A percentile compares a stretch with the other conserved stretches of the same genome.
phyloP scores from a whole-genome alignment of 2,113 vertebrate species.

The Microcebus ravelobensis region DNA sequence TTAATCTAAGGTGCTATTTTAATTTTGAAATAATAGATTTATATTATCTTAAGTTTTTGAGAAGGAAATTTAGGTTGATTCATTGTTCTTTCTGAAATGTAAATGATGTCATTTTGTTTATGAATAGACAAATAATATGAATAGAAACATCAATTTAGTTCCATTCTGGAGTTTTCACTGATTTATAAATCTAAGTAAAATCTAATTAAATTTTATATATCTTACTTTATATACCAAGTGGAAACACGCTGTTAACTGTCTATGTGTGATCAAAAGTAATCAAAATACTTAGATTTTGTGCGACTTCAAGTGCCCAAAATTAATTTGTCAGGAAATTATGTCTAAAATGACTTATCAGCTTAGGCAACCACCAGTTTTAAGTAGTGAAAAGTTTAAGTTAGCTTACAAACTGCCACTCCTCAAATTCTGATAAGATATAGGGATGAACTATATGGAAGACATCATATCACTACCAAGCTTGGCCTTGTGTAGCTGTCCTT shows the following conservation, averaged over 20 bases:
- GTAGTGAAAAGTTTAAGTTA: background rate
- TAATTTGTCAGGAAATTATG: conserved; percentile 30
- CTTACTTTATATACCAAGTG: background rate
- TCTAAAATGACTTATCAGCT: background rate
- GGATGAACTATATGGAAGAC: background rate
- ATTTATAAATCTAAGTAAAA: conserved; percentile 47
- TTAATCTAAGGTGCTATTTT: conserved; percentile 65
- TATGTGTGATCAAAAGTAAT: background rate
- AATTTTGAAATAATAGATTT: conserved; percentile 61
- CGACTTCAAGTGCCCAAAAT: background rate
- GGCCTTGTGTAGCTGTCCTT: background rate
- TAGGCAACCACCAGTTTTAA: background rate
- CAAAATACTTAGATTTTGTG: too few species aligned
- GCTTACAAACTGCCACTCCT: background rate
- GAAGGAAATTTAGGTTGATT: conserved; percentile 54
- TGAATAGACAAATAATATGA: conserved; percentile 50
- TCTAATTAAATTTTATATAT: conserved; percentile 44
- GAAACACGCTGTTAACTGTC: background rate
- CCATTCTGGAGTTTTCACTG: background rate
- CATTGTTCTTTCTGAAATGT: conserved; percentile 60
- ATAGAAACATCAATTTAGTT: conserved; percentile 49
- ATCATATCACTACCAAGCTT: background rate
- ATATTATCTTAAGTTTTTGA: conserved; percentile 33
- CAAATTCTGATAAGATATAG: background rate
- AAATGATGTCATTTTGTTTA: conserved; percentile 20